These are phyloP conservation scores for Dicyrtomina minuta DNA, from an alignment of 2,888 invertebrate genomes.

Conservation along the genomic window DNA sequence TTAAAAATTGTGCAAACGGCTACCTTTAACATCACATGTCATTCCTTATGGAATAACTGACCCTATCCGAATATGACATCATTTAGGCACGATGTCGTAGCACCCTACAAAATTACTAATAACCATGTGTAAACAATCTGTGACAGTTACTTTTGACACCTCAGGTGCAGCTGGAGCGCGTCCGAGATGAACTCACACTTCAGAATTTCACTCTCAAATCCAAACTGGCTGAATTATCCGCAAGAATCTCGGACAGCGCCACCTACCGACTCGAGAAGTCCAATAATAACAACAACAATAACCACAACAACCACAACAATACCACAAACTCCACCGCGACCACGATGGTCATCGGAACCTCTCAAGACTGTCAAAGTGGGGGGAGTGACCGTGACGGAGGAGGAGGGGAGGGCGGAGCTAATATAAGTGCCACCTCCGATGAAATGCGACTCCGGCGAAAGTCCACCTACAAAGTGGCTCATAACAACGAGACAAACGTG, in stretches of 20 bases:
- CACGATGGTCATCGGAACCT: conserved; percentile 32
- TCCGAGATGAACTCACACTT: conserved; percentile 55
- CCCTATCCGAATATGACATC: too few relatives aligned
- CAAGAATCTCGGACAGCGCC: conserved; percentile 53
- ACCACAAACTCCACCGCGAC: conserved; percentile 20
- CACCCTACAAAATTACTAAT: too few relatives aligned
- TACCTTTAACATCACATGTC: too few relatives aligned
- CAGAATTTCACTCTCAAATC: conserved; percentile 55
- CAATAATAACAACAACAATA: conserved; percentile 34
- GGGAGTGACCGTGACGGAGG: conserved; percentile 4
- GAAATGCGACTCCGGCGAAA: conserved; percentile 53
- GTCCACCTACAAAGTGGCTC: conserved; percentile 54
- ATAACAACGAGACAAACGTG: conserved; percentile 45
- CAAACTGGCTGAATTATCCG: conserved; percentile 54
- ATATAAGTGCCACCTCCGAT: conserved; percentile 31
- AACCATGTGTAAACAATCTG: too few relatives aligned
- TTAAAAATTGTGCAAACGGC: too few relatives aligned
- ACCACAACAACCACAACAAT: conserved; percentile 27
- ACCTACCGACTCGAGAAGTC: conserved; percentile 54
- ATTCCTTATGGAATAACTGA: too few relatives aligned
- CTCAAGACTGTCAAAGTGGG: conserved; percentile 35
- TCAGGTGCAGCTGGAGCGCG: conserved; percentile 55
- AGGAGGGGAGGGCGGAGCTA: neutral
- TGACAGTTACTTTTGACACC: too few relatives aligned
- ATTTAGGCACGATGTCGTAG: too few relatives aligned